A percentile compares a stretch with the other conserved stretches of the same genome.
These are phyloP conservation scores for Acanthopagrus latus DNA, from an alignment of 2,797 vertebrate species.

Conservation along the genomic window DNA sequence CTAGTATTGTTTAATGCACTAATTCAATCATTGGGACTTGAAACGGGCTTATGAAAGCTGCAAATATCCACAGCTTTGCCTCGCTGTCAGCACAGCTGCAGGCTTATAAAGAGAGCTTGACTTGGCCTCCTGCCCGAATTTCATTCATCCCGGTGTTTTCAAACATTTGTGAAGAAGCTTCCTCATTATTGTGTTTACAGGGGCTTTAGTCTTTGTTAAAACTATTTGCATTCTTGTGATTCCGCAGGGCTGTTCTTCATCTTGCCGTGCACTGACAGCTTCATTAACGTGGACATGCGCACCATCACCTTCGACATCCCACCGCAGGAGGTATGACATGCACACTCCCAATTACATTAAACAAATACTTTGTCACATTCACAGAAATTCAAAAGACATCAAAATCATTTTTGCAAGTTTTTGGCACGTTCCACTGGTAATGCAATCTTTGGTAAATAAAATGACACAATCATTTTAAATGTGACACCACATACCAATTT, in stretches of 20 bases:
- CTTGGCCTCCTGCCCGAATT: slow-evolving; percentile 66
- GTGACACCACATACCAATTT: neutral
- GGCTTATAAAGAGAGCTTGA: slow-evolving; percentile 63
- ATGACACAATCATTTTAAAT: neutral
- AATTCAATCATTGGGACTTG: slow-evolving; percentile 64
- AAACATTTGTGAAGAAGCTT: slow-evolving; percentile 71
- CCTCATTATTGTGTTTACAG: slow-evolving; percentile 73
- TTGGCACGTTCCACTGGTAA: neutral
- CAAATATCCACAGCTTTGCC: slow-evolving; percentile 66
- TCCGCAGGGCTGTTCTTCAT: slow-evolving; percentile 93
- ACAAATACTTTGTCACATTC: slow-evolving; percentile 27
- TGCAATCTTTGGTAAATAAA: neutral
- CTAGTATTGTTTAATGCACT: slow-evolving; percentile 59
- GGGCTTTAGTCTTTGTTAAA: slow-evolving; percentile 64
- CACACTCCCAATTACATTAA: slow-evolving; percentile 22
- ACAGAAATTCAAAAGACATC: slow-evolving; percentile 25
- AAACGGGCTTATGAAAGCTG: slow-evolving; percentile 62
- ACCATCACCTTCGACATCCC: slow-evolving; percentile 97
- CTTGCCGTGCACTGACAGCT: slow-evolving; percentile 96
- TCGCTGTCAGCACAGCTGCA: slow-evolving; percentile 73
- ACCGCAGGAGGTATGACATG: slow-evolving; percentile 92
- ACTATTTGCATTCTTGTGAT: slow-evolving; percentile 64
- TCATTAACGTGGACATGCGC: slow-evolving; percentile 98
- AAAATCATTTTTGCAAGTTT: slow-evolving; percentile 2
- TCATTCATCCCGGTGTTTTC: slow-evolving; percentile 67